Evolutionary conservation across 1,140 invertebrate genomes (phyloP).

Genomic region (Zophobas atratus): DNA sequence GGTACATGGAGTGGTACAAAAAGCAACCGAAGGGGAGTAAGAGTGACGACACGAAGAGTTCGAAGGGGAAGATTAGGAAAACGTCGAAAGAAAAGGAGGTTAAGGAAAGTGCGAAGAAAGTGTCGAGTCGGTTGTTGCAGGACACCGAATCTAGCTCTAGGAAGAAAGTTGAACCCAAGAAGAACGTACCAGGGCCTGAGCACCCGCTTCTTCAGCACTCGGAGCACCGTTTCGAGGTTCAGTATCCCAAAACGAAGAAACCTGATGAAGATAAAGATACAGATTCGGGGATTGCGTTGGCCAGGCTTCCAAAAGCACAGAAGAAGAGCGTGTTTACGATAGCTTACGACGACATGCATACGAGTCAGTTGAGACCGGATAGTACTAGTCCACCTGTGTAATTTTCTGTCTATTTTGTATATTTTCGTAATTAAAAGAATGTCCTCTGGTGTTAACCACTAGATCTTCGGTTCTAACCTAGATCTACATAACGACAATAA

Average conservation of each 20-base stretch:
- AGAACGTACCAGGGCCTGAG: conserved; percentile 63
- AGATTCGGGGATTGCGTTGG: conserved; percentile 83
- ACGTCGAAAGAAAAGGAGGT: conserved; percentile 67
- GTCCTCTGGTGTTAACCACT: no score
- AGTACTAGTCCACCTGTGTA: conserved; percentile 67
- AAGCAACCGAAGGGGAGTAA: conserved; percentile 49
- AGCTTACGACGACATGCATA: conserved; percentile 89
- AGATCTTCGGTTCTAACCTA: no score
- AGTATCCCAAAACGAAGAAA: conserved; percentile 53
- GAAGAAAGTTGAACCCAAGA: conserved; percentile 61
- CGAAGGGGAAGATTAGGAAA: conserved; percentile 55
- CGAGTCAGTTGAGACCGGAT: conserved; percentile 74
- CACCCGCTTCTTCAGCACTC: conserved; percentile 83
- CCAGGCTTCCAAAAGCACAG: conserved; percentile 83
- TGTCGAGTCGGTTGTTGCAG: conserved; percentile 53
- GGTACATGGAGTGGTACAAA: conserved; percentile 80
- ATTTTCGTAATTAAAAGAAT: no score
- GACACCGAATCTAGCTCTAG: conserved; percentile 58
- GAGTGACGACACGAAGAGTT: conserved; percentile 63
- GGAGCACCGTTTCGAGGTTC: conserved; percentile 78
- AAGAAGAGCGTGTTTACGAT: conserved; percentile 96
- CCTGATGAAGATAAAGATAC: conserved; percentile 81
- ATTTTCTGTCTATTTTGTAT: background rate
- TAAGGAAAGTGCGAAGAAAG: conserved; percentile 58
- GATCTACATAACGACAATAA: no score